Evolutionary conservation across 2,888 invertebrate genomes (phyloP).

Genomic region (Copidosoma aretas): DNA sequence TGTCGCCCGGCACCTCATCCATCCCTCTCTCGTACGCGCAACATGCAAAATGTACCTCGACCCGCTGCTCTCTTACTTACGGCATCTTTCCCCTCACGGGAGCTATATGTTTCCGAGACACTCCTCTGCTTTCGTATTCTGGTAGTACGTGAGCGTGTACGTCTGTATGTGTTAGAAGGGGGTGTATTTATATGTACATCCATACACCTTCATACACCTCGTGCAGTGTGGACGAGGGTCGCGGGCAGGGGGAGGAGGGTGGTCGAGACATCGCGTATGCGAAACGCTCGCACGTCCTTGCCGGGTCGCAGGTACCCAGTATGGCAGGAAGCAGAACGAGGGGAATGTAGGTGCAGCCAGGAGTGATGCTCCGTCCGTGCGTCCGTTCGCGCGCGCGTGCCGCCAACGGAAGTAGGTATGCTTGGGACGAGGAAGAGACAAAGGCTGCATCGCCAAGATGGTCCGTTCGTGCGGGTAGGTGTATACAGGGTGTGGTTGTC

Average conservation of each 20-base stretch:
- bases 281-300: not conserved
- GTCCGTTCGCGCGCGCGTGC: not conserved
- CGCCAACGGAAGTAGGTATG: not conserved
- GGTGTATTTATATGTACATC: too few relatives aligned
- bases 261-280: not conserved
- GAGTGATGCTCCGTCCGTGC: conserved; percentile 6
- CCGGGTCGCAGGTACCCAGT: too few relatives aligned
- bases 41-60: not conserved
- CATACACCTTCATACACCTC: not conserved
- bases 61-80: not conserved
- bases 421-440: conserved; percentile 1
- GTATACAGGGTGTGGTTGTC: not conserved
- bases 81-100: not conserved
- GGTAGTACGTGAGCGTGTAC: not conserved
- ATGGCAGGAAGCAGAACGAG: too few relatives aligned
- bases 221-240: not conserved
- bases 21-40: conserved; percentile 2
- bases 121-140: conserved; percentile 35
- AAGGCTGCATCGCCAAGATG: conserved; percentile 25
- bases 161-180: too few relatives aligned
- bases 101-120: conserved; percentile 18
- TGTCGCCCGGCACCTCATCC: not conserved
- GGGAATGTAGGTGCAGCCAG: not conserved
- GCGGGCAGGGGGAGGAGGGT: not conserved
- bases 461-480: not conserved